Evolutionary conservation across 1,140 invertebrate genomes (phyloP), one percentile per base, ranked within the genome.

Genomic region (Brachionus rubens): DNA sequence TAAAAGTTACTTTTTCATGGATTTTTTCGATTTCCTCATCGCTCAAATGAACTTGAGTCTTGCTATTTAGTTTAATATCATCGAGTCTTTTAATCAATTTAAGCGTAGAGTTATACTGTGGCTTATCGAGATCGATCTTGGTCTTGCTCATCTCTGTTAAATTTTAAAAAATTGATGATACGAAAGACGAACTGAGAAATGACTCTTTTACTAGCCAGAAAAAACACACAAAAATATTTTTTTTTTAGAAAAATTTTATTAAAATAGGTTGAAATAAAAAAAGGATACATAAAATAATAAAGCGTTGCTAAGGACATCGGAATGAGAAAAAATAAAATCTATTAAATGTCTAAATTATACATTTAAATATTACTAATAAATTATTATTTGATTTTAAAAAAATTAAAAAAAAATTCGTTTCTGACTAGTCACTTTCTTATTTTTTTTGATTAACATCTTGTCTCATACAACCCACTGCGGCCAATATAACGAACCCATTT

Each of bases 401-500:
- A 52, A 24, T 24, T 12, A 52, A 26, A 52, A 26, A 52, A 26
- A 52, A 3, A 26, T 36, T 36, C 33, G n/a, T n/a, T n/a, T n/a
- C n/a, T n/a, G n/a, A n/a, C n/a, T n/a, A n/a, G n/a, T n/a, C n/a
- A n/a, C n/a, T n/a, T n/a, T n/a, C n/a, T n/a, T n/a, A n/a, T n/a
- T n/a, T n/a, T n/a, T n/a, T n/a, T 43, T 43, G 41, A 43, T 83
- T 78, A 98, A 87, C 97, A 99, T 86, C 97, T 88, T 24, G 97
- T 99, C 88, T 99, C 97, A 83, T 99, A 99, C 6, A 99, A 88
- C 65, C 97, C 97, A 85, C 94, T 98, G 79, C 94, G 90, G 14
- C 97, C 97, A 82, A 99, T 99, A 85, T 99, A 99, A 48, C 97
- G 89, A 24, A 99, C 97, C 97, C 97, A 99, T 90, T 99, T 99